Evolutionary conservation across 2,113 vertebrate species (phyloP), one percentile per base, ranked within the genome.

Genomic region (Sarotherodon lohbergeri): DNA sequence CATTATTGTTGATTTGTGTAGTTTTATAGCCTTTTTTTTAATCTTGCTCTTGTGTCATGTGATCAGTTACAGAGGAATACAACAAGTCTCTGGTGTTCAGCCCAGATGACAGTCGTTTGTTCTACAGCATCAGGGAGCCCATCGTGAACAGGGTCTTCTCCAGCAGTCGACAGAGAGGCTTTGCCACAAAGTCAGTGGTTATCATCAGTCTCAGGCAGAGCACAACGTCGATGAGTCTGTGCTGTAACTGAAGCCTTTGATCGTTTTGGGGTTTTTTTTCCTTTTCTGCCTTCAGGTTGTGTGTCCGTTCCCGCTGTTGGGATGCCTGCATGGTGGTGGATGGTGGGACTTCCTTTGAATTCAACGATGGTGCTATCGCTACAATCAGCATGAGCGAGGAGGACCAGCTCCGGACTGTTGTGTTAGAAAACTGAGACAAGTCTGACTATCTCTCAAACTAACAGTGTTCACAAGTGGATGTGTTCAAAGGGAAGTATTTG

Each of bases 261-360:
- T 19, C 6, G 16, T 29, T 76, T 29, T 5, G 32, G 1, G 0
- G 3, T 27, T 52, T 3, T n/a, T 27, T 3, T 9, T 3, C n/a
- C 4, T 3, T 61, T 14, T 87, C 12, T 32, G 43, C 89, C 78
- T 86, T 11, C 90, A 99, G 98, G 93, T 97, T 99, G 88, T 98
- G 96, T 22, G 97, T 99, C 10, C 98, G 98, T 17, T 99, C 98
- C 1, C 97, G 98, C 7, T 99, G 99, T 55, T 99, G 99, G 99
- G 98, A 99, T 27, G 99, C 99, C 4, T 99, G 99, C 90, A 99
- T 99, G 99, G 99, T 99, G 93, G 96, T 99, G 9, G 99, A 99
- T 52, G 98, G 98, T 32, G 99, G 98, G 88, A 99, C 97, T 5
- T 99, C 98, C 6, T 99, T 99, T 61, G 98, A 99, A 89, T 99